Percentiles rank a stretch among this genome's conserved stretches.
Evolutionary conservation across 1,140 invertebrate species (phyloP).

Genomic region (Papilio polytes): DNA sequence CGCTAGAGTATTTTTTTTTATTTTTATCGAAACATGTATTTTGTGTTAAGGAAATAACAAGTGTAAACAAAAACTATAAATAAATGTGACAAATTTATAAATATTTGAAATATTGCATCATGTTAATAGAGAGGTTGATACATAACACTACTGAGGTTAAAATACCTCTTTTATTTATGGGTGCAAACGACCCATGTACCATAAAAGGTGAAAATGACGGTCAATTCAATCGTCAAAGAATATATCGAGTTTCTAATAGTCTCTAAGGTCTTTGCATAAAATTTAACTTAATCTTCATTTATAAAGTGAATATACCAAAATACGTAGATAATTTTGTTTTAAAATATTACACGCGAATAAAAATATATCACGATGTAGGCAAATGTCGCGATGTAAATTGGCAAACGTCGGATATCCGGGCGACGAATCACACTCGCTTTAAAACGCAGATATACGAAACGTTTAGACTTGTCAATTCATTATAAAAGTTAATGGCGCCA

Average conservation of each 20-base stretch:
- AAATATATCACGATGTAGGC: background rate
- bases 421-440: background rate
- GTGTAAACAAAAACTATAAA: background rate
- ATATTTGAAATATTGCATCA: background rate
- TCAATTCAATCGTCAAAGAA: no score
- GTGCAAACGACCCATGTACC: no score
- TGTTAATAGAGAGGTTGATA: background rate
- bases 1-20: no score
- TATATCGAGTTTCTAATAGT: no score
- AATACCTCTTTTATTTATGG: no score
- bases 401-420: constrained; percentile 2
- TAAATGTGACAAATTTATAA: background rate
- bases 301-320: background rate
- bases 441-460: background rate
- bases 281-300: no score
- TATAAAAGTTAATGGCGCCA: background rate
- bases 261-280: no score
- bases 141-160: no score
- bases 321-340: background rate
- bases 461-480: background rate
- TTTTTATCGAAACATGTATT: no score
- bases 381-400: constrained; percentile 9
- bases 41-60: no score
- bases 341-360: background rate
- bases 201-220: no score